Evolutionary conservation across 35 echinoderm and acorn worm genomes (phyloP), one percentile per base, ranked within the genome.

Genomic region (Patiria miniata): DNA sequence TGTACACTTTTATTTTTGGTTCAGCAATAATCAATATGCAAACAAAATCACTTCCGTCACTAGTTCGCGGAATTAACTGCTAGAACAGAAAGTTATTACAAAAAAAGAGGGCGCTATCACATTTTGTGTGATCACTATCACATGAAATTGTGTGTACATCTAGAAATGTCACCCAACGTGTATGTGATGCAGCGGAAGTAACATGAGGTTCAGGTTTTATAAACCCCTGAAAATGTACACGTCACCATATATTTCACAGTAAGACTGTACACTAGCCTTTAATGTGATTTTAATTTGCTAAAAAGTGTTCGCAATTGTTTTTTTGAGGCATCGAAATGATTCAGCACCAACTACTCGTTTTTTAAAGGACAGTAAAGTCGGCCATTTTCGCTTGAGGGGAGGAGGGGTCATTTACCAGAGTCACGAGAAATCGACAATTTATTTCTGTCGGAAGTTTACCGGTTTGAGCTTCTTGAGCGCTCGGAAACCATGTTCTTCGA

Each of bases 131-230:
- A 73, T 73, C 65, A 73, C 65, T 73, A 34, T 73, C 65, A 73
- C 65, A 73, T 73, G 65, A 26, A 73, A 73, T 73, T 73, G 19
- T 73, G 65, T 73, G 65, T 73, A 28, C 26, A 23, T 73, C 34
- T 73, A 34, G 26, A 23, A 7, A 23, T 73, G 65, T 30, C 2
- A 15, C 34, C 26, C 34, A 73, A 73, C 65, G 65, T 73, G 29
- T 73, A 73, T 30, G 23, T 73, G 65, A 30, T 26, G 65, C 34
- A 26, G 29, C 65, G 10, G 26, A 73, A 32, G 65, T 26, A 22
- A 7, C 21, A 3, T 6, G 34, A 22, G 2, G 29, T 69, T 69
- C 5, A 22, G 8, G 23, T 7, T 47, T 47, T 12, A 12, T 47
- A 47, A 47, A 6, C 42, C 42, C 42, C 42, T 47, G 4, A 47